Percentiles rank a stretch among this genome's conserved stretches.
Conservation (phyloP, 2,888 invertebrate species). For the Limnephilus rhombicus region DNA sequence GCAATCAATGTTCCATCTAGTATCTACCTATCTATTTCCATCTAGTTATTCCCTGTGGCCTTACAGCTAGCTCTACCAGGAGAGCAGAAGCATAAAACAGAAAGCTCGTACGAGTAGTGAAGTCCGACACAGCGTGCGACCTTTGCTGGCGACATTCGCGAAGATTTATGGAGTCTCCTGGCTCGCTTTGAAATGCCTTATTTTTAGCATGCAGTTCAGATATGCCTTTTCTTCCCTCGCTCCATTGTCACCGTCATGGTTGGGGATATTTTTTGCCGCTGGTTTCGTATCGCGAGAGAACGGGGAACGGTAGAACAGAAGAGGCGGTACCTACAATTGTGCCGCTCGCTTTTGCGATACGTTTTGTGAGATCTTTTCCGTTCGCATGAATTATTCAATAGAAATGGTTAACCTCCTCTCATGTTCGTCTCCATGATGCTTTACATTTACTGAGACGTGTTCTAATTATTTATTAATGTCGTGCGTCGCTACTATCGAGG, state of each 20-base stretch:
- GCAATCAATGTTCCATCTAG: constrained; percentile 5
- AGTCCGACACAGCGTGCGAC: constrained; percentile 37
- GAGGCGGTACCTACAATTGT: constrained; percentile 23
- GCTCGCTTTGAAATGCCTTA: constrained; percentile 43
- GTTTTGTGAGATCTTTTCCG: constrained; percentile 47
- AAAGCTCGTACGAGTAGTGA: neutral
- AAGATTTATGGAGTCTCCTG: constrained; percentile 39
- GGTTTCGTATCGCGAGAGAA: constrained; percentile 21
- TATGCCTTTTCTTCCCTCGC: constrained; percentile 41
- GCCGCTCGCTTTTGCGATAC: constrained; percentile 31
- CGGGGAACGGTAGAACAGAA: neutral
- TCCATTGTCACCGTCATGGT: constrained; percentile 34
- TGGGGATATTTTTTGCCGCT: constrained; percentile 16
- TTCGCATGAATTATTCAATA: constrained; percentile 53
- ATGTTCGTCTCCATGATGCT: constrained; percentile 51
- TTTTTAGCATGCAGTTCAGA: constrained; percentile 47
- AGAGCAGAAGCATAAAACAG: neutral
- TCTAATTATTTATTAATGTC: constrained; percentile 53
- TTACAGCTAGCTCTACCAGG: constrained; percentile 17
- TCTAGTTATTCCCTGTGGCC: constrained; percentile 12
- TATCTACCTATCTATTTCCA: neutral
- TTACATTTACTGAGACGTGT: constrained; percentile 50
- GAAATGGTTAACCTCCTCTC: constrained; percentile 53
- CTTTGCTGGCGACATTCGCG: constrained; percentile 37
- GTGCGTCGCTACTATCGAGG: constrained; percentile 42